Base-by-base conservation (phyloP, 1,140 invertebrate species). In the Riptortus pedestris region DNA sequence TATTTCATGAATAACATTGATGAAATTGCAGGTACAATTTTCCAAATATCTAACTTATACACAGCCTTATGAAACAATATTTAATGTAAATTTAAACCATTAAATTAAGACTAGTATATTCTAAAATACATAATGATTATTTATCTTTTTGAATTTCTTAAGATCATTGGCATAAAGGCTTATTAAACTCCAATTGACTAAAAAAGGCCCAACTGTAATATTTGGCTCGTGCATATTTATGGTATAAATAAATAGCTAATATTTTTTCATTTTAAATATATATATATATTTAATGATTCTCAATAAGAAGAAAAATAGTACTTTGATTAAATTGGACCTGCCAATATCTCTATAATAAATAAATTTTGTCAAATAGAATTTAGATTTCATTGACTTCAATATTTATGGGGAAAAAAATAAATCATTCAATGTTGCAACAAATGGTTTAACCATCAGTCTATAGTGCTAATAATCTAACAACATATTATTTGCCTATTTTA, bases 151-250 rank as follows among this genome's bases (percentile, higher is more conserved):
- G 20, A 2, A 55, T 55, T 27, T 55, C n/a, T n/a, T n/a, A n/a
- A n/a, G n/a, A n/a, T n/a, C n/a, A n/a, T n/a, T n/a, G n/a, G n/a
- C n/a, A n/a, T n/a, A n/a, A n/a, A n/a, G n/a, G n/a, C n/a, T n/a
- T n/a, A n/a, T n/a, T n/a, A n/a, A n/a, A n/a, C n/a, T n/a, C n/a
- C n/a, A 55, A 55, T 55, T 55, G 51, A 55, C 51, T 55, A 55
- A 55, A 55, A 55, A 18, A 55, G 51, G 51, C 24, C 45, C 45
- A 55, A 14, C 26, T 55, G 24, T 24, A 24, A 14, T 55, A 55
- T 55, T 55, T 55, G 51, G 51, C 24, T 26, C 51, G 51, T 55
- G 51, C 51, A 55, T 55, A 55, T 55, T 55, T 22, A 55, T 14
- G 24, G 51, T 24, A n/a, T n/a, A n/a, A n/a, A n/a, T n/a, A n/a